These are phyloP conservation scores for Saccostrea echinata DNA, from an alignment of 1,140 invertebrate genomes.

Conservation along the genomic window DNA sequence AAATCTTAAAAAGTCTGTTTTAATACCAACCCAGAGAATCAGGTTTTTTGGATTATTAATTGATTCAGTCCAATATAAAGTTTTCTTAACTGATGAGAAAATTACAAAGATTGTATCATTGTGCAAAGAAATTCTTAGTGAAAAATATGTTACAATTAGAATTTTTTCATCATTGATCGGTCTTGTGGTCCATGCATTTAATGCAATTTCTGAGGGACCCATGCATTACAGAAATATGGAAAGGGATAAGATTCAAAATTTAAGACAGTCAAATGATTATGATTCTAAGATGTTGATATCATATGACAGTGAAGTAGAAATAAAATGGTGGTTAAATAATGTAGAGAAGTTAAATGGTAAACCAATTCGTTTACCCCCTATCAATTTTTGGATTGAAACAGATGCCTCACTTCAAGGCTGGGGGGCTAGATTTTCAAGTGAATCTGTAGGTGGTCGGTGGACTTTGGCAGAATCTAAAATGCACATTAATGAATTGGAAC, in stretches of 20 bases:
- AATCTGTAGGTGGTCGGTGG: constrained; percentile 39
- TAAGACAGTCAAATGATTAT: neutral
- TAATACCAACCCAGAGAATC: neutral
- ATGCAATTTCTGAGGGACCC: neutral
- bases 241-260: neutral
- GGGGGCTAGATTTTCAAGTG: neutral
- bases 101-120: neutral
- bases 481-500: constrained; percentile 58
- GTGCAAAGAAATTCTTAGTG: neutral
- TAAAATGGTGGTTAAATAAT: neutral
- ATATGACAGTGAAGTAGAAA: neutral
- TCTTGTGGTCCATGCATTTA: neutral
- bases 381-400: neutral
- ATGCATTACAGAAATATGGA: neutral
- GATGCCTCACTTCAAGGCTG: constrained; percentile 31
- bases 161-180: neutral
- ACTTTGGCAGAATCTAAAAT: constrained; percentile 24
- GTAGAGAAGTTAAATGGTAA: neutral
- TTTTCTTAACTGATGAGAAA: neutral
- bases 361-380: neutral
- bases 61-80: neutral
- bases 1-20: neutral
- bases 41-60: neutral
- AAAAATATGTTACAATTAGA: too few relatives aligned
- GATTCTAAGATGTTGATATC: neutral